A percentile compares a stretch with the other conserved stretches of the same genome.
phyloP scores from a whole-genome alignment of 2,113 vertebrate species.

The Apistogramma diplotaenia region DNA sequence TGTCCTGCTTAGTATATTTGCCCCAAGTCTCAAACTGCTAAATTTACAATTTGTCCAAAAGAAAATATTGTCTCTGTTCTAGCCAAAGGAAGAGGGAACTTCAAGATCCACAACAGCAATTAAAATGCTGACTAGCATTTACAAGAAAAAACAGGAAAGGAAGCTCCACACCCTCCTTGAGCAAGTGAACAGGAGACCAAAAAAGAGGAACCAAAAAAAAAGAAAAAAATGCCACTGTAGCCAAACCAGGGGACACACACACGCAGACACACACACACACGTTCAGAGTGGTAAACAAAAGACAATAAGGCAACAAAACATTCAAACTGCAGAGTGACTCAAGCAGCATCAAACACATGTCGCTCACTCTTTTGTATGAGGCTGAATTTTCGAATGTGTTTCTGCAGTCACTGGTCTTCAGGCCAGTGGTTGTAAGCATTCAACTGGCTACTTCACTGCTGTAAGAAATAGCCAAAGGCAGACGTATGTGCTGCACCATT shows the following conservation, averaged over 20 bases:
- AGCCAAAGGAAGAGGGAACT: not conserved
- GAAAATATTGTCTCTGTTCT: not conserved
- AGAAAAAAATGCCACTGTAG: not conserved
- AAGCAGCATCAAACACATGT: not conserved
- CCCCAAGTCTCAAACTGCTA: not conserved
- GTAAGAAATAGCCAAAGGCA: not conserved
- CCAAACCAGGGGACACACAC: not conserved
- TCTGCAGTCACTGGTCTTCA: not conserved
- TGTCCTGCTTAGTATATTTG: not conserved
- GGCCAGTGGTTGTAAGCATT: not conserved
- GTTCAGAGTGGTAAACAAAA: not conserved
- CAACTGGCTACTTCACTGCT: not conserved
- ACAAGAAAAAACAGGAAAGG: conserved; percentile 53
- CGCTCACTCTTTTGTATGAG: not conserved
- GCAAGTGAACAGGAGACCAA: not conserved
- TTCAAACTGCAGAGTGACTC: not conserved
- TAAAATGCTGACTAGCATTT: conserved; percentile 43
- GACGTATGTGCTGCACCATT: not conserved
- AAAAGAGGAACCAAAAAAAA: conserved; percentile 9
- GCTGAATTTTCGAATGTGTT: not conserved
- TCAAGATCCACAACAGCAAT: not conserved
- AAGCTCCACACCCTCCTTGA: conserved; percentile 50
- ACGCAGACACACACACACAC: not conserved
- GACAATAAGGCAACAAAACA: conserved; percentile 5
- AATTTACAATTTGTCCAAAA: not conserved